Conservation (phyloP, 2,113 vertebrate genomes). For the Tyrannus savana region DNA sequence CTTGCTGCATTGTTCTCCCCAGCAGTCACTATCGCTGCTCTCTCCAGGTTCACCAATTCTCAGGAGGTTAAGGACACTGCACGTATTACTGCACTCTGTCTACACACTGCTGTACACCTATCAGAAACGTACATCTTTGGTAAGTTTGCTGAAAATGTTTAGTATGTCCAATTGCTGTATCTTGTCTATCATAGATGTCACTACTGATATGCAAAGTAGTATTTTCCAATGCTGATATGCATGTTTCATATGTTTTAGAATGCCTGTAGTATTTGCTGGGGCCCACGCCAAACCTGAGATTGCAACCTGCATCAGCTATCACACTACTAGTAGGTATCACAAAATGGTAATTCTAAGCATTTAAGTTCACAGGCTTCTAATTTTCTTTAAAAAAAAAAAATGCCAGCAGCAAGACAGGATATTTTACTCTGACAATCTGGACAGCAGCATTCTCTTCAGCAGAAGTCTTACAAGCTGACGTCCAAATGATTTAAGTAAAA, state of each 20-base stretch:
- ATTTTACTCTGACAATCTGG: background rate
- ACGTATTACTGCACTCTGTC: background rate
- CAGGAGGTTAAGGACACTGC: background rate
- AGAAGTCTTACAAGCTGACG: background rate
- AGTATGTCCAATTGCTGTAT: background rate
- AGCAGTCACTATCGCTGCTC: background rate
- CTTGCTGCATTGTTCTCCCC: background rate
- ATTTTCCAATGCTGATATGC: background rate
- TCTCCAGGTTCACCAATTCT: background rate
- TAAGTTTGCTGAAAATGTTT: background rate
- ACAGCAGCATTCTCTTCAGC: background rate
- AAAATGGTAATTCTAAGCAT: background rate
- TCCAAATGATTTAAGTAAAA: background rate
- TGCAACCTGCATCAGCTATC: background rate
- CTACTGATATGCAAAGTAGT: fast-evolving
- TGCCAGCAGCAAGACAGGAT: background rate
- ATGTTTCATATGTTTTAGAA: background rate
- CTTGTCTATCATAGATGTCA: background rate
- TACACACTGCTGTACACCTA: background rate
- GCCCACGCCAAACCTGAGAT: background rate
- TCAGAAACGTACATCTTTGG: background rate
- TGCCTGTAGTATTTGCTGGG: background rate
- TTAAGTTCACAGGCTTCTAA: background rate
- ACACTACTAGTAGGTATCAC: background rate
- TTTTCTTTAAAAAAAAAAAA: background rate